Base-by-base conservation (phyloP, 1,140 invertebrate genomes). In the Thereuonema tuberculata region DNA sequence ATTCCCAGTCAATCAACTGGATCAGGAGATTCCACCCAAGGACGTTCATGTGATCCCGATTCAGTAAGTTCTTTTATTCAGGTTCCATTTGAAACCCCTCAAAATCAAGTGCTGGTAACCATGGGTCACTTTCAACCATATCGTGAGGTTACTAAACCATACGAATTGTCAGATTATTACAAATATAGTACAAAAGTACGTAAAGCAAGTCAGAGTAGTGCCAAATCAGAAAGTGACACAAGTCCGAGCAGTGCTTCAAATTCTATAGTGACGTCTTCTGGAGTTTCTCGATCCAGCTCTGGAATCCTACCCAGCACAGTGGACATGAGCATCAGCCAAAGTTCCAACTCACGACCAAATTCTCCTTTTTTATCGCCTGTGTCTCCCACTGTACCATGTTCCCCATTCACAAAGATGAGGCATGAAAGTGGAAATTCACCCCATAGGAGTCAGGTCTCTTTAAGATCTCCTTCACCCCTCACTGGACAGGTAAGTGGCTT, bases 111-210 rank as follows among this genome's bases (percentile, higher is more conserved):
- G 0, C 78, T 93, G 0, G 87, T 93, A 20, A 84, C 89, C 67
- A 82, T 86, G 29, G 89, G 87, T 24, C 88, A 88, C 62, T 91
- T 86, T 74, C 89, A 91, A 67, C 89, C 90, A 0, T 94, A 93
- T 68, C 83, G 88, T 65, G 91, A 96, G 77, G 86, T 92, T 29
- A 89, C 88, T 0, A 96, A 97, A 72, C 92, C 92, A 15, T 97
- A 93, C 74, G 91, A 95, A 77, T 93, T 94, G 85, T 86, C 90
- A 0, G 93, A 97, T 72, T 95, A 94, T 75, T 97, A 95, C 74
- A 95, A 96, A 74, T 97, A 97, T 70, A 94, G 91, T 53, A 92
- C 89, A 26, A 93, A 93, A 69, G 92, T 86, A 71, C 80, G 89
- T 23, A 85, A 87, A 27, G 69, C 77, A 76, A 68, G 73, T 12